A percentile compares a stretch with the other conserved stretches of the same genome.
Conservation (phyloP, 2,888 invertebrate species). For the Drosophila prostipennis region DNA sequence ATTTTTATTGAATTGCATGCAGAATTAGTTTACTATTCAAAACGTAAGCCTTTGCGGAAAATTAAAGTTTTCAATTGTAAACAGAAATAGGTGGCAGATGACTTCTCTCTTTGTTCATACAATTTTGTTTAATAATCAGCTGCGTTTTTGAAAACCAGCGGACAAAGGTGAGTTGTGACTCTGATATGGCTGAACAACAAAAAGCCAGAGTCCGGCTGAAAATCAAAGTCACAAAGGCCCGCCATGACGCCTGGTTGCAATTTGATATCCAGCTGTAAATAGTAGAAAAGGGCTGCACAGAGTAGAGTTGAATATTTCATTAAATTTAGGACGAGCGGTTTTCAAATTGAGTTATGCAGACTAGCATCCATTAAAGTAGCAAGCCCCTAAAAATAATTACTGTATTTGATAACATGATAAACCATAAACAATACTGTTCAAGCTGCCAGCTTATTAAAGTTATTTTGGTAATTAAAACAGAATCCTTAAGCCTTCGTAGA, state of each 20-base stretch:
- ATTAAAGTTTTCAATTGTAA: neutral
- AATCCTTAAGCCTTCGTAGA: too few relatives aligned
- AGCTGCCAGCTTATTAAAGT: neutral
- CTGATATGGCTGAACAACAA: conserved; percentile 1
- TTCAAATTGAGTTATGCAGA: too few relatives aligned
- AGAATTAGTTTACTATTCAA: too few relatives aligned
- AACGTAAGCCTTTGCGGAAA: too few relatives aligned
- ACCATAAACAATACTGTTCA: too few relatives aligned
- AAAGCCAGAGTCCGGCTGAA: neutral
- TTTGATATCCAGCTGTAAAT: conserved; percentile 21
- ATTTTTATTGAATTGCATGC: too few relatives aligned
- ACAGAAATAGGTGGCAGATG: neutral
- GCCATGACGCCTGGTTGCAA: conserved; percentile 16
- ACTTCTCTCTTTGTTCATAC: neutral
- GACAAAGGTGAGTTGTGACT: neutral
- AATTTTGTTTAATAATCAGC: neutral
- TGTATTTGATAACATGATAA: too few relatives aligned
- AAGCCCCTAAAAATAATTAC: too few relatives aligned
- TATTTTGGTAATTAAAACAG: conserved; percentile 12
- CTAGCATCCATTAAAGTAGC: too few relatives aligned
- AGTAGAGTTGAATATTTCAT: neutral
- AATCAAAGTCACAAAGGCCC: conserved; percentile 21
- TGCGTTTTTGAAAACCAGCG: neutral
- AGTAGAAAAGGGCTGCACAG: neutral
- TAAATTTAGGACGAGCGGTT: neutral